A percentile compares a stretch with the other conserved stretches of the same genome.
Conservation (phyloP, 92 coral and sea anemone species). For the Zoanthus solanderi region DNA sequence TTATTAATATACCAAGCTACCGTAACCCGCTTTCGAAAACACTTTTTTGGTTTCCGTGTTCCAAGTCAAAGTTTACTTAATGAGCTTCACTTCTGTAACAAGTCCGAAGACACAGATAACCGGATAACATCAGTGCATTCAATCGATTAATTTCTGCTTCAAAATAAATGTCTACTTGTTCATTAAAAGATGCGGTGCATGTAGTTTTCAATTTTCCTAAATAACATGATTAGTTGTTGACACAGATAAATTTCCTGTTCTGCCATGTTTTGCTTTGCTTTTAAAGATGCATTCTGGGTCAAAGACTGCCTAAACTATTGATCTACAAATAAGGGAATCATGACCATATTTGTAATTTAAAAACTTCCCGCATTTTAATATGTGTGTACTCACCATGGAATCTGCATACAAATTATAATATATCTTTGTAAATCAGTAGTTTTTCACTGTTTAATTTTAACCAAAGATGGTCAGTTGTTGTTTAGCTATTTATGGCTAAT, state of each 20-base stretch:
- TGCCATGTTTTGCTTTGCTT: constrained; percentile 18
- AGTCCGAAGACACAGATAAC: background rate
- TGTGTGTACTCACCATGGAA: background rate
- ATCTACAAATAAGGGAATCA: constrained; percentile 15
- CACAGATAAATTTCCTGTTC: background rate
- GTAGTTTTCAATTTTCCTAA: background rate
- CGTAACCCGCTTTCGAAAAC: background rate
- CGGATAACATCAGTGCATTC: background rate
- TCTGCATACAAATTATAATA: background rate
- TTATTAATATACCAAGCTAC: background rate
- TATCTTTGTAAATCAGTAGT: background rate
- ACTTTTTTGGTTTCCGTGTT: background rate
- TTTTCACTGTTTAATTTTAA: background rate
- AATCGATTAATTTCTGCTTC: background rate
- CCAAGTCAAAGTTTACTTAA: background rate
- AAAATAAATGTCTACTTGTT: background rate
- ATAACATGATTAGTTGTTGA: background rate
- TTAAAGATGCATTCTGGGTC: constrained; percentile 23
- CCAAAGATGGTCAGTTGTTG: background rate
- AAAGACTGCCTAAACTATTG: background rate
- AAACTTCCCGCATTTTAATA: constrained; percentile 4
- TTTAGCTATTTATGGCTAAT: background rate
- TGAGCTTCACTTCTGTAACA: background rate
- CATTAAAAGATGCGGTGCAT: background rate
- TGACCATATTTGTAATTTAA: constrained; percentile 38